A percentile compares a stretch with the other conserved stretches of the same genome.
Evolutionary conservation across 2,797 vertebrate genomes (phyloP).

Genomic region (Kryptolebias ocellatus): DNA sequence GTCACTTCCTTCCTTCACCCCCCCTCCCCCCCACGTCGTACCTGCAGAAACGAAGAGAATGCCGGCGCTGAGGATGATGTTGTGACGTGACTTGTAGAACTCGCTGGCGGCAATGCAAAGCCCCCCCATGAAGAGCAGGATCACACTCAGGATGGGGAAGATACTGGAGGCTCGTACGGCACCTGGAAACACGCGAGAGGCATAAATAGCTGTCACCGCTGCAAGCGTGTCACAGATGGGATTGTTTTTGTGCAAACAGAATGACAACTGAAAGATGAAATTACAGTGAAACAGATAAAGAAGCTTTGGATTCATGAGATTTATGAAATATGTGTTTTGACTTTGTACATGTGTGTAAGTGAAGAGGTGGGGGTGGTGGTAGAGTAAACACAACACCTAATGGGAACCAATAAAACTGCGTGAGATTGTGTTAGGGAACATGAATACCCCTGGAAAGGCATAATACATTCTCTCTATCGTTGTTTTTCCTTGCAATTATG

Average conservation of each 20-base stretch:
- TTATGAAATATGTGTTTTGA: no score
- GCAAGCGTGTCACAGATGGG: neutral
- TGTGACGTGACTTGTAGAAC: constrained; percentile 99
- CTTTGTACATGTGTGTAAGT: no score
- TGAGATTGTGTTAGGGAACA: no score
- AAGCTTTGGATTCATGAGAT: neutral
- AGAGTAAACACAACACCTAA: no score
- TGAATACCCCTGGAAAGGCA: no score
- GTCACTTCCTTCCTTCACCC: no score
- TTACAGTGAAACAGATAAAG: neutral
- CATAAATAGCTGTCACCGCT: neutral
- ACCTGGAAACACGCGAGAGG: constrained; percentile 79
- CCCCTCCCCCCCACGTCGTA: constrained; percentile 54
- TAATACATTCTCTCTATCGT: no score
- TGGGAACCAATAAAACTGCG: no score
- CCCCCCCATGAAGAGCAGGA: constrained; percentile 98
- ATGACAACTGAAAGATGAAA: neutral
- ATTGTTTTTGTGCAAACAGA: neutral
- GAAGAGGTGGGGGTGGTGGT: no score
- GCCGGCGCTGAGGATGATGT: constrained; percentile 99
- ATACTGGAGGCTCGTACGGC: constrained; percentile 97
- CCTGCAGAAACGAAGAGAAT: constrained; percentile 99
- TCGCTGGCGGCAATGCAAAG: constrained; percentile 99
- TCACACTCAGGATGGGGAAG: constrained; percentile 98
- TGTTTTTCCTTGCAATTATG: no score